Percentiles rank a stretch among this genome's conserved stretches.
phyloP scores from a whole-genome alignment of 2,888 invertebrate genomes.

The Suillia variegata region DNA sequence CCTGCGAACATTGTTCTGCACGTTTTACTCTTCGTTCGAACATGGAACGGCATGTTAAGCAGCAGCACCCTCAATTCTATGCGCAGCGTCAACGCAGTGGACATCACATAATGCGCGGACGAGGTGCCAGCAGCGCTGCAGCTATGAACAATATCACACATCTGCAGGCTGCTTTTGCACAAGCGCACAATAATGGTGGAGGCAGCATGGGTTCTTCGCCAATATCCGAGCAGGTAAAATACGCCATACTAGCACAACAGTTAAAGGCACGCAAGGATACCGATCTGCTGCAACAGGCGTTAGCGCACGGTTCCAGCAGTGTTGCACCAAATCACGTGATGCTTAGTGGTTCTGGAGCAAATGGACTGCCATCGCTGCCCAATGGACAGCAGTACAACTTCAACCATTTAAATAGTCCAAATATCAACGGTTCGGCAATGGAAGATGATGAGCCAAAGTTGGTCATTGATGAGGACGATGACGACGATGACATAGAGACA shows the following conservation, averaged over 20 bases:
- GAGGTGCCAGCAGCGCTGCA: slow-evolving; percentile 43
- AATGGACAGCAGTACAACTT: slow-evolving; percentile 17
- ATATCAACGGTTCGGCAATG: slow-evolving; percentile 59
- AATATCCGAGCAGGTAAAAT: slow-evolving; percentile 73
- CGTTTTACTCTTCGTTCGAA: slow-evolving; percentile 90
- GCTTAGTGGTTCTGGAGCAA: slow-evolving; percentile 20
- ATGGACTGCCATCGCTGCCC: not conserved
- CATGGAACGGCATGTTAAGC: slow-evolving; percentile 93
- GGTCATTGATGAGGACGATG: slow-evolving; percentile 60
- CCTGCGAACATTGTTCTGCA: slow-evolving; percentile 89
- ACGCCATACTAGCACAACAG: slow-evolving; percentile 79
- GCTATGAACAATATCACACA: slow-evolving; percentile 41
- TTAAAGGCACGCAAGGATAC: slow-evolving; percentile 67
- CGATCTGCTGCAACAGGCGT: slow-evolving; percentile 57
- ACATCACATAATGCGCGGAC: slow-evolving; percentile 61
- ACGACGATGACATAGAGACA: slow-evolving; percentile 42
- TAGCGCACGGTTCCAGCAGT: slow-evolving; percentile 56
- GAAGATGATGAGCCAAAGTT: slow-evolving; percentile 64
- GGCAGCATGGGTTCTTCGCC: slow-evolving; percentile 29
- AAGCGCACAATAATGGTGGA: slow-evolving; percentile 26
- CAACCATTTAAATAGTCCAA: slow-evolving; percentile 28
- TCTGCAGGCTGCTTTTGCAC: slow-evolving; percentile 36
- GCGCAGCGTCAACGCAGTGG: slow-evolving; percentile 75
- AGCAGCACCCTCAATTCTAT: slow-evolving; percentile 91
- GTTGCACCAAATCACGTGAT: slow-evolving; percentile 40